Conservation (phyloP, 2,113 vertebrate species). For the Salminus brasiliensis region DNA sequence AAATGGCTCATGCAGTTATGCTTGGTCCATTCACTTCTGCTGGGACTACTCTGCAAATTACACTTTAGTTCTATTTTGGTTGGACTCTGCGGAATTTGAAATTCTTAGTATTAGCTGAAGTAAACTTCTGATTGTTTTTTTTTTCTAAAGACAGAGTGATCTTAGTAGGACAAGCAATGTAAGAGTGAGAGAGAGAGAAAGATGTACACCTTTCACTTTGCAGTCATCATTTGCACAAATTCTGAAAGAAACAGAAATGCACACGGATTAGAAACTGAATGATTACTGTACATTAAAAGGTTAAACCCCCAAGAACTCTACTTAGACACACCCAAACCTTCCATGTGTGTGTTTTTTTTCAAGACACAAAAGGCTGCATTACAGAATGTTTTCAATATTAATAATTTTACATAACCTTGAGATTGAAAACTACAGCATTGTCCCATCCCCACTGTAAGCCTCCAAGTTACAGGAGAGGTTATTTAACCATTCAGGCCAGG, state of each 20-base stretch:
- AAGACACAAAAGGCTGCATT: no score
- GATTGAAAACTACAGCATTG: no score
- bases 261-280: background rate
- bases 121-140: conserved; percentile 61
- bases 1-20: conserved; percentile 78
- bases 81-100: conserved; percentile 54
- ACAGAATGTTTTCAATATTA: no score
- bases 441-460: background rate
- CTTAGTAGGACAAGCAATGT: conserved; percentile 81
- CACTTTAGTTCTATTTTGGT: conserved; percentile 58
- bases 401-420: background rate
- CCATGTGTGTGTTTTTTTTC: no score
- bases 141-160: conserved; percentile 77
- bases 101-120: conserved; percentile 60
- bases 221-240: conserved; percentile 95
- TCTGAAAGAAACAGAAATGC: conserved; percentile 71
- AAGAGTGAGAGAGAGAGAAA: conserved; percentile 60
- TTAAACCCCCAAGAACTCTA: no score
- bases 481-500: background rate
- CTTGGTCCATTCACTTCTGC: conserved; percentile 81
- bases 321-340: no score
- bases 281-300: no score
- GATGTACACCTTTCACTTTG: conserved; percentile 81
- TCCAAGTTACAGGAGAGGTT: background rate
- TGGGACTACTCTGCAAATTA: conserved; percentile 77